Conservation (phyloP, 1,140 invertebrate genomes). For the Drosophila rhopaloa region DNA sequence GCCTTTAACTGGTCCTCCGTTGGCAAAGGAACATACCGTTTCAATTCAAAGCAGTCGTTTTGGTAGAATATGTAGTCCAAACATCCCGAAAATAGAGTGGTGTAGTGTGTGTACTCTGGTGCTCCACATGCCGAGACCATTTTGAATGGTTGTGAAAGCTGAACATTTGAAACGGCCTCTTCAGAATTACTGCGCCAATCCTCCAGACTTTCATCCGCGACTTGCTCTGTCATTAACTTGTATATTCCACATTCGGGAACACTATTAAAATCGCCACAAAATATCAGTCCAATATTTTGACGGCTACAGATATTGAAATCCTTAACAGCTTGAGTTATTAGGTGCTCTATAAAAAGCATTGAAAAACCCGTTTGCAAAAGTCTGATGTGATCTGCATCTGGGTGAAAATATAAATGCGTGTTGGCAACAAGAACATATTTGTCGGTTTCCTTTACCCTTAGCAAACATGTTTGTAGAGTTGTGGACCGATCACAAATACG, state of each 20-base stretch:
- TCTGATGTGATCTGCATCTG: constrained; percentile 94
- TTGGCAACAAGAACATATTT: constrained; percentile 91
- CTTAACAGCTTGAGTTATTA: constrained; percentile 84
- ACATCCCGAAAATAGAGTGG: constrained; percentile 92
- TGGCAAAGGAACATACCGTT: constrained; percentile 91
- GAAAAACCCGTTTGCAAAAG: constrained; percentile 90
- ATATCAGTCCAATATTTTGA: constrained; percentile 87
- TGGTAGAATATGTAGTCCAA: constrained; percentile 97
- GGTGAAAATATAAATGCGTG: constrained; percentile 97
- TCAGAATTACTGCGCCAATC: constrained; percentile 91
- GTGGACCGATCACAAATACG: constrained; percentile 88
- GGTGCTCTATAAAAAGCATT: constrained; percentile 86
- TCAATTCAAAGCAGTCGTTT: constrained; percentile 87
- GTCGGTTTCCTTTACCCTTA: constrained; percentile 86
- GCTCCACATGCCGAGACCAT: constrained; percentile 91
- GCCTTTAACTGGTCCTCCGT: constrained; percentile 89
- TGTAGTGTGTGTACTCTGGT: constrained; percentile 94
- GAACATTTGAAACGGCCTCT: constrained; percentile 88
- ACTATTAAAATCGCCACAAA: constrained; percentile 96
- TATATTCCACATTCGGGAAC: constrained; percentile 92
- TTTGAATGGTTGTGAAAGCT: constrained; percentile 87
- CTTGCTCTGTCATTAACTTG: constrained; percentile 89
- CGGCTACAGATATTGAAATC: constrained; percentile 85
- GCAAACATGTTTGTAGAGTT: constrained; percentile 84
- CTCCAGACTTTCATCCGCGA: constrained; percentile 86